Percentiles rank a stretch among this genome's conserved stretches.
phyloP scores from a whole-genome alignment of 2,113 vertebrate species.

The Anser brachyrhynchus region DNA sequence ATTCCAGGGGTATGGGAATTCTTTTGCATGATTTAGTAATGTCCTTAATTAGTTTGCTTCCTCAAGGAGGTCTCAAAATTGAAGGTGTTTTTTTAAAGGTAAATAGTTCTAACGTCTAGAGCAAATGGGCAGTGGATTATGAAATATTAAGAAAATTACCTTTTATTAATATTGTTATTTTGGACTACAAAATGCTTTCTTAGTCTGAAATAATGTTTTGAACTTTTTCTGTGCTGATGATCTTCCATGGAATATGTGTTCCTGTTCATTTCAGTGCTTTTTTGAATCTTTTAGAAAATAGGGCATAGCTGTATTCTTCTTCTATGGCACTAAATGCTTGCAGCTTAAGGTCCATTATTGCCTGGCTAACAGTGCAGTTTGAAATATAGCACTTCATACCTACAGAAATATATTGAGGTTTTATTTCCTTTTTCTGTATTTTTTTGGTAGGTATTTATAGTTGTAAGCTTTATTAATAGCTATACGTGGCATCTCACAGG shows the following conservation, averaged over 20 bases:
- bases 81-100: neutral
- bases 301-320: neutral
- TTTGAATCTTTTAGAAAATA: neutral
- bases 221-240: neutral
- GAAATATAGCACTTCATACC: neutral
- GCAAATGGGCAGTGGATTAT: neutral
- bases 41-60: conserved; percentile 21
- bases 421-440: neutral
- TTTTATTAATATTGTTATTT: neutral
- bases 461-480: neutral
- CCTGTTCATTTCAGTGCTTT: neutral
- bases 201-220: neutral
- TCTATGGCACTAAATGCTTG: neutral
- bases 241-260: neutral
- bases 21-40: conserved; percentile 43
- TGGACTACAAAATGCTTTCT: neutral
- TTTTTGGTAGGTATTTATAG: neutral
- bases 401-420: neutral
- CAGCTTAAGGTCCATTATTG: neutral
- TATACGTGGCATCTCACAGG: neutral
- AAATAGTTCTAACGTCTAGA: neutral
- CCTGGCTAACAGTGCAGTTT: neutral
- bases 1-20: conserved; percentile 73
- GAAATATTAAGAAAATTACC: neutral
- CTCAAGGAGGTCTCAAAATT: neutral